Percentiles rank a stretch among this genome's conserved stretches.
These are phyloP conservation scores for Bombycilla garrulus DNA, from an alignment of 2,113 vertebrate species.

Conservation along the genomic window DNA sequence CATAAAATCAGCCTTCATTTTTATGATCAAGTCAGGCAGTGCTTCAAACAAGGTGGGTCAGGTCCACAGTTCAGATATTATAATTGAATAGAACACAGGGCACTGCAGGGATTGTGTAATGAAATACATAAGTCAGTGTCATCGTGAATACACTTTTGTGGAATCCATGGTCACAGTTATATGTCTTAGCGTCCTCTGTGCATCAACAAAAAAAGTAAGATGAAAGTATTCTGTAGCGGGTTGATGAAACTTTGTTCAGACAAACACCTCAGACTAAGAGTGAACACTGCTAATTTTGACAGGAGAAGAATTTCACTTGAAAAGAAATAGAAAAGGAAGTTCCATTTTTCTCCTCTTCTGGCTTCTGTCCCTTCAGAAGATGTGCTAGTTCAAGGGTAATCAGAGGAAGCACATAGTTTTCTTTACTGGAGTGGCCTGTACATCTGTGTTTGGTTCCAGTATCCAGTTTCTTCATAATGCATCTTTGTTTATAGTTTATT, in stretches of 20 bases:
- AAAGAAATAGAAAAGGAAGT: background rate
- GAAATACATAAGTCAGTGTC: background rate
- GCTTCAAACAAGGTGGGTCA: background rate
- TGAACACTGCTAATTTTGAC: background rate
- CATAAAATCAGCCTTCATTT: background rate
- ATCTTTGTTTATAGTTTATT: background rate
- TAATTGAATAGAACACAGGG: background rate
- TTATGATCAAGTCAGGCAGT: background rate
- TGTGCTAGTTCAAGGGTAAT: background rate
- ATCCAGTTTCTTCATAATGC: background rate
- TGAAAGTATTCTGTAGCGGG: background rate
- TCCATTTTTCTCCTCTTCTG: background rate
- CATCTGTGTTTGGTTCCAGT: background rate
- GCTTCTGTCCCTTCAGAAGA: background rate
- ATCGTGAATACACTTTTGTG: background rate
- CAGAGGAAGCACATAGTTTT: background rate
- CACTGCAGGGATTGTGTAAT: background rate
- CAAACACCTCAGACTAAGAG: background rate
- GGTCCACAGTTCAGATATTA: background rate
- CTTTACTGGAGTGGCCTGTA: background rate
- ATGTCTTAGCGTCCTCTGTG: background rate
- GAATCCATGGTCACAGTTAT: background rate
- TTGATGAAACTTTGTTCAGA: background rate
- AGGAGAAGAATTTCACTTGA: background rate
- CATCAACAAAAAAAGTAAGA: background rate